Evolutionary conservation across 2,888 invertebrate species (phyloP).

Genomic region (Allophyes oxyacanthae): DNA sequence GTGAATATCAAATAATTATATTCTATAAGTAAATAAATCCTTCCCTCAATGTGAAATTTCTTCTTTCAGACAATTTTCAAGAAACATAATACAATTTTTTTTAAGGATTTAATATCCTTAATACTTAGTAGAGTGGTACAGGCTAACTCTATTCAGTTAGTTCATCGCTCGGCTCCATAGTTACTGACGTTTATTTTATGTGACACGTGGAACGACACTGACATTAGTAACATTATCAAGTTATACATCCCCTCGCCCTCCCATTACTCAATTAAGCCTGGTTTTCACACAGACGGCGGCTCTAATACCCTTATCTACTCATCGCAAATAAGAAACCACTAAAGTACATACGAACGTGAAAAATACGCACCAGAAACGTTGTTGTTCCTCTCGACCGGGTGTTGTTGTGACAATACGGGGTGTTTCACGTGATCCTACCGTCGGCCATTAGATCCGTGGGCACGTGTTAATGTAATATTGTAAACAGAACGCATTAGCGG

Average conservation of each 20-base stretch:
- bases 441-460: slow-evolving; percentile 61
- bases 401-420: slow-evolving; percentile 28
- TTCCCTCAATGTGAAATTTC: no score
- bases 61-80: background rate
- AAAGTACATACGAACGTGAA: slow-evolving; percentile 49
- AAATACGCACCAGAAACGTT: slow-evolving; percentile 54
- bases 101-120: background rate
- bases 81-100: background rate
- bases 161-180: slow-evolving; percentile 20
- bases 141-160: slow-evolving; percentile 24
- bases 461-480: slow-evolving; percentile 52
- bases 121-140: slow-evolving; percentile 10
- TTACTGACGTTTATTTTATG: slow-evolving; percentile 35
- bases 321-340: slow-evolving; percentile 55
- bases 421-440: slow-evolving; percentile 60
- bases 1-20: background rate
- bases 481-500: slow-evolving; percentile 56
- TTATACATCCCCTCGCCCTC: slow-evolving; percentile 11
- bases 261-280: slow-evolving; percentile 33
- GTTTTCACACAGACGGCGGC: slow-evolving; percentile 28
- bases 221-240: slow-evolving; percentile 33
- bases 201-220: slow-evolving; percentile 49
- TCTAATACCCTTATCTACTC: slow-evolving; percentile 33
- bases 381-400: slow-evolving; percentile 29
- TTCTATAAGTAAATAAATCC: slow-evolving; percentile 5